Evolutionary conservation across 2,113 vertebrate species (phyloP).

Genomic region (Microtus montanus): DNA sequence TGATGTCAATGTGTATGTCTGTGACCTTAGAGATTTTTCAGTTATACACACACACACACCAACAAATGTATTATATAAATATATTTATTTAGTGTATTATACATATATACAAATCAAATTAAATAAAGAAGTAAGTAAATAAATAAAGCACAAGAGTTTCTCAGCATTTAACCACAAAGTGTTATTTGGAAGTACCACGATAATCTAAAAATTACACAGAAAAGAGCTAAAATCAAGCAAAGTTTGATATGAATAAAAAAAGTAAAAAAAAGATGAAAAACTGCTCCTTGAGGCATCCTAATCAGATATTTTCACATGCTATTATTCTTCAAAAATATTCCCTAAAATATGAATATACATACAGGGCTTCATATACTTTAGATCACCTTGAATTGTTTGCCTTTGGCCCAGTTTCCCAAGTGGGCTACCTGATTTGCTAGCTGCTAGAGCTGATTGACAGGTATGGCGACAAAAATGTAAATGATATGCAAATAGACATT

Average conservation of each 20-base stretch:
- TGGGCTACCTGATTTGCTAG: conserved; percentile 77
- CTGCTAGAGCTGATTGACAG: conserved; percentile 79
- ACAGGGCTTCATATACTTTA: conserved; percentile 53
- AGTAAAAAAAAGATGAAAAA: conserved; percentile 5
- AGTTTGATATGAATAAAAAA: neutral
- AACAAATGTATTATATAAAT: neutral
- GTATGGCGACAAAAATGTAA: conserved; percentile 77
- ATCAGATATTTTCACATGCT: neutral
- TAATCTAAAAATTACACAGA: conserved; percentile 35
- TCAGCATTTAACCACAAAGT: neutral
- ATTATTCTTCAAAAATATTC: conserved; percentile 37
- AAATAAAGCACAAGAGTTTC: neutral
- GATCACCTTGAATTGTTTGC: conserved; percentile 64
- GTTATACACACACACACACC: neutral
- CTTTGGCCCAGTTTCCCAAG: conserved; percentile 74
- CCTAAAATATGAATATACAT: conserved; percentile 42
- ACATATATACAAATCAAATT: neutral
- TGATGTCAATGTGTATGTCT: neutral
- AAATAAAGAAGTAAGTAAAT: neutral
- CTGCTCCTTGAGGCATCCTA: neutral
- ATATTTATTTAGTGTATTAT: neutral
- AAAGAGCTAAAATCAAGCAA: neutral
- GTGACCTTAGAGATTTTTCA: conserved; percentile 8
- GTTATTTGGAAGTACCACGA: neutral
- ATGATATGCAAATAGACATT: conserved; percentile 79